phyloP scores from a whole-genome alignment of 2,797 vertebrate genomes.

The Danio choprae region DNA sequence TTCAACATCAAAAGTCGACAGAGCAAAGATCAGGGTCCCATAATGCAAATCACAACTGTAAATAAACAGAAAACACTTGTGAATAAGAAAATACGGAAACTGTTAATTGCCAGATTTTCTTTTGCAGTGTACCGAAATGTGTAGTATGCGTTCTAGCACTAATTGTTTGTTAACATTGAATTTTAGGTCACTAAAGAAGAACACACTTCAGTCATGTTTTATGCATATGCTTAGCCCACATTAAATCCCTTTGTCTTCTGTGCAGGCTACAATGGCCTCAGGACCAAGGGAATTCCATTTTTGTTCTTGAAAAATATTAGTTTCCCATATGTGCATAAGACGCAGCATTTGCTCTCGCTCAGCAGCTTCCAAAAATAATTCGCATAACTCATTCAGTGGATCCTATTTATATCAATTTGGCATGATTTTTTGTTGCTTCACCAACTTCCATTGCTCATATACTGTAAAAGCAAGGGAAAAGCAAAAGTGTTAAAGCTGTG shows the following conservation, averaged over 20 bases:
- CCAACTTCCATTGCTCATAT: background rate
- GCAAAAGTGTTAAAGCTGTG: too few species aligned
- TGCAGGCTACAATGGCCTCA: background rate
- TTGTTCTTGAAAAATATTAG: slow-evolving; percentile 19
- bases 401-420: slow-evolving; percentile 9
- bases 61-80: too few species aligned
- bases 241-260: background rate
- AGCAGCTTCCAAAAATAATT: slow-evolving; percentile 27
- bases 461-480: too few species aligned
- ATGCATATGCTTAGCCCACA: slow-evolving; percentile 19
- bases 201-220: background rate
- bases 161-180: background rate
- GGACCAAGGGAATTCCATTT: slow-evolving; percentile 8
- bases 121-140: background rate
- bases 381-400: background rate
- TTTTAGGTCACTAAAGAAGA: slow-evolving; percentile 3
- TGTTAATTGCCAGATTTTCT: too few species aligned
- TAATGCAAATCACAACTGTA: too few species aligned
- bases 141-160: background rate
- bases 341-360: slow-evolving; percentile 1
- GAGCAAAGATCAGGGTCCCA: too few species aligned
- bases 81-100: too few species aligned
- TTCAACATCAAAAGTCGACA: too few species aligned
- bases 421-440: background rate
- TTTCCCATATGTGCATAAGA: slow-evolving; percentile 1